Conservation (phyloP, 2,888 invertebrate species). For the Aethes cnicana region DNA sequence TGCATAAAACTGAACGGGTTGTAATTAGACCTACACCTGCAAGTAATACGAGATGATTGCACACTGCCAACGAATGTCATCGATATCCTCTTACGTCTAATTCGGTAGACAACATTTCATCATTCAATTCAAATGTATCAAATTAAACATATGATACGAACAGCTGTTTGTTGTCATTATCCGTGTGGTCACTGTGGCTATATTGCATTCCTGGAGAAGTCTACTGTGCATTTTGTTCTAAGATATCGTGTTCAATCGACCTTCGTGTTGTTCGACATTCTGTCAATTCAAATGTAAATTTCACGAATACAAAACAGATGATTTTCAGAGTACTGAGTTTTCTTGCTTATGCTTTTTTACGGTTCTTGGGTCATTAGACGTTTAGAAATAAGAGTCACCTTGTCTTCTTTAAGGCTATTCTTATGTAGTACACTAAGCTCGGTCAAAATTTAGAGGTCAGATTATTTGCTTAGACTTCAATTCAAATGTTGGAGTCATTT, state of each 20-base stretch:
- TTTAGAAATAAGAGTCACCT: no score
- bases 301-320: conserved; percentile 15
- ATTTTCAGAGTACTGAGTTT: no score
- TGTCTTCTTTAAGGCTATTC: no score
- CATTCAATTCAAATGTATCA: conserved; percentile 13
- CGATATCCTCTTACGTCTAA: conserved; percentile 38
- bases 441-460: no score
- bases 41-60: conserved; percentile 38
- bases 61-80: conserved; percentile 32
- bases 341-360: no score
- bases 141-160: conserved; percentile 13
- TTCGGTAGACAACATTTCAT: conserved; percentile 32
- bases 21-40: conserved; percentile 38
- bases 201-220: conserved; percentile 5
- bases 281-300: conserved; percentile 21
- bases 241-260: conserved; percentile 5
- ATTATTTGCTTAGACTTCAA: no score
- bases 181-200: not conserved
- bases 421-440: no score
- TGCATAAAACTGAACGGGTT: conserved; percentile 36
- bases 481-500: no score
- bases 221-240: conserved; percentile 16
- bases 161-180: conserved; percentile 6
- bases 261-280: conserved; percentile 16
- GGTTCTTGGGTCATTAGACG: no score